These are phyloP conservation scores for Caerostris extrusa DNA, from an alignment of 1,140 invertebrate genomes.

Conservation along the genomic window DNA sequence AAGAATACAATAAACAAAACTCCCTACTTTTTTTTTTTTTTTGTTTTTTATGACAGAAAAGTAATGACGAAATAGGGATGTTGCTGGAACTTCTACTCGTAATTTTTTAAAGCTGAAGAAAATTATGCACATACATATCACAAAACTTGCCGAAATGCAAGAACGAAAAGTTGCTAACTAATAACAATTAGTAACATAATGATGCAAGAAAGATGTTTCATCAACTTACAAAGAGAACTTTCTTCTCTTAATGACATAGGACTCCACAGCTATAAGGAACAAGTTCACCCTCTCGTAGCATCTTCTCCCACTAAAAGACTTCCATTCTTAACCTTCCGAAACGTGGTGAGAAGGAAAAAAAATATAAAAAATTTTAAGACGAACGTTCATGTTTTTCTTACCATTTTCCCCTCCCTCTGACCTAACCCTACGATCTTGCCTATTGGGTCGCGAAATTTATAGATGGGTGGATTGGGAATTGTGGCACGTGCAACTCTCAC, in stretches of 20 bases:
- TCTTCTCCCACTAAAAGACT: background rate
- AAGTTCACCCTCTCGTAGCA: background rate
- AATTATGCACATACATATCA: too few species aligned
- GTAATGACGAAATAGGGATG: too few species aligned
- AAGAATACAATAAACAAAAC: too few species aligned
- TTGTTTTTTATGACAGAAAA: too few species aligned
- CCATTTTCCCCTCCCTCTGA: conserved; percentile 45
- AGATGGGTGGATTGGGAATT: conserved; percentile 54
- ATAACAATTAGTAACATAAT: too few species aligned
- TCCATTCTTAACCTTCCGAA: background rate
- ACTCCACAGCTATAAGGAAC: background rate
- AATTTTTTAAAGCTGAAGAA: too few species aligned
- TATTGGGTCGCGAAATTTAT: conserved; percentile 52
- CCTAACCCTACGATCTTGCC: conserved; percentile 51
- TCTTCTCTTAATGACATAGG: background rate
- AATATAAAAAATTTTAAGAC: background rate
- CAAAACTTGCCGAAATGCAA: too few species aligned
- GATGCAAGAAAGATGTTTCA: too few species aligned
- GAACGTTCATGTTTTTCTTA: conserved; percentile 19
- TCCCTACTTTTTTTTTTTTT: too few species aligned
- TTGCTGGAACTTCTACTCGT: too few species aligned
- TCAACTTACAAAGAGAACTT: background rate
- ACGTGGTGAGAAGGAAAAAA: background rate
- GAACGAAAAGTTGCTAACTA: background rate
- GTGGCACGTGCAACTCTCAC: conserved; percentile 42